Conservation (phyloP, 2,888 invertebrate species). For the Spodoptera picta region DNA sequence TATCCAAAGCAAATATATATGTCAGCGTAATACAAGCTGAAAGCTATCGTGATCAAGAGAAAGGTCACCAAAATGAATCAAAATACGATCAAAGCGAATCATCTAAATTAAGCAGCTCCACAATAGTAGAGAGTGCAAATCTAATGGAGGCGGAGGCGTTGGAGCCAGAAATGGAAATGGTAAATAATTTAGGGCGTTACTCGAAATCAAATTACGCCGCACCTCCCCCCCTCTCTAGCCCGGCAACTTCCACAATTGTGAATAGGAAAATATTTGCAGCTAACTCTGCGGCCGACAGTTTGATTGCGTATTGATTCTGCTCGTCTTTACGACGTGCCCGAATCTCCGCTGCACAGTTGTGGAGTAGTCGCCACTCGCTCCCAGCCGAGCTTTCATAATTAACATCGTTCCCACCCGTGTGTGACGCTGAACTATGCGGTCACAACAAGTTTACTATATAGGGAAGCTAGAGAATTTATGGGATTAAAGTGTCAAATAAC, state of each 20-base stretch:
- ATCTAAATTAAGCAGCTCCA: constrained; percentile 33
- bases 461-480: too few species aligned
- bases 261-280: constrained; percentile 72
- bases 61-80: constrained; percentile 24
- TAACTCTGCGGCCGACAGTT: constrained; percentile 70
- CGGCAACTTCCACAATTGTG: constrained; percentile 60
- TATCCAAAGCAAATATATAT: constrained; percentile 5
- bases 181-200: constrained; percentile 69
- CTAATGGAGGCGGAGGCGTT: constrained; percentile 48
- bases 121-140: constrained; percentile 41
- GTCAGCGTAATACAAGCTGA: not conserved
- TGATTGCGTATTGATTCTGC: constrained; percentile 76
- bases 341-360: constrained; percentile 14
- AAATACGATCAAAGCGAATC: constrained; percentile 29
- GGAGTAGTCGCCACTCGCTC: too few species aligned
- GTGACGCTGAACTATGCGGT: too few species aligned
- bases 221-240: constrained; percentile 43
- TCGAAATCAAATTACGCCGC: constrained; percentile 65
- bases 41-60: constrained; percentile 15
- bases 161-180: constrained; percentile 53
- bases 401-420: too few species aligned
- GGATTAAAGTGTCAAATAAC: too few species aligned
- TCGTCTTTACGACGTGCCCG: constrained; percentile 52
- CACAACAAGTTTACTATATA: too few species aligned
- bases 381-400: too few species aligned